Conservation (phyloP, 2,888 invertebrate species). For the Dusona sp. region DNA sequence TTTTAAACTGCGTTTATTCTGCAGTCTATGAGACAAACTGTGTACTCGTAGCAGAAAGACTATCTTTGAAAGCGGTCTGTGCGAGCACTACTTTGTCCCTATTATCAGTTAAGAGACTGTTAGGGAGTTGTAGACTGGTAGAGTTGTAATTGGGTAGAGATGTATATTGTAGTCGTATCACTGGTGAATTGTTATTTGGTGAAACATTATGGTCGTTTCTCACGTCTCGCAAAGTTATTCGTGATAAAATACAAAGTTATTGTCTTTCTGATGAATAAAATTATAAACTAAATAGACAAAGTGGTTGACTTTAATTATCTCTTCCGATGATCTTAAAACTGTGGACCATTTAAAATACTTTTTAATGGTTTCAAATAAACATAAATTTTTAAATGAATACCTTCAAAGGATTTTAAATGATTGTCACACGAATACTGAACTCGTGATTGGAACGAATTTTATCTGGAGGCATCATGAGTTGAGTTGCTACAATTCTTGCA, state of each 20-base stretch:
- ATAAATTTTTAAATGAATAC: neutral
- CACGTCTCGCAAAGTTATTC: neutral
- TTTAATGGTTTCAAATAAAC: neutral
- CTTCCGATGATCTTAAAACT: neutral
- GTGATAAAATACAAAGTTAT: neutral
- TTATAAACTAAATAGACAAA: neutral
- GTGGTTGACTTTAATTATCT: neutral
- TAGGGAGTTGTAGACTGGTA: neutral
- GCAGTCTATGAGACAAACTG: neutral
- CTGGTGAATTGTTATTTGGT: neutral
- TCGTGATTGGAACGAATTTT: neutral
- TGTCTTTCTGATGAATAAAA: neutral
- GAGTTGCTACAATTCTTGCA: neutral
- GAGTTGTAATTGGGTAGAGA: constrained; percentile 13
- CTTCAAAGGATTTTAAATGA: neutral
- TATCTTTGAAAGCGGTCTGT: neutral
- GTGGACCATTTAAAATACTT: too few species aligned
- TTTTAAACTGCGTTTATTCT: neutral
- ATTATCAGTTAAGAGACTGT: constrained; percentile 5
- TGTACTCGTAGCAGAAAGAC: neutral
- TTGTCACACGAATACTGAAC: neutral
- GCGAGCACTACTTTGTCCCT: neutral
- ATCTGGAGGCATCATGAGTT: neutral
- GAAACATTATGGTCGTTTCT: neutral
- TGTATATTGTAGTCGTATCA: neutral